These are phyloP conservation scores for Piprites chloris DNA, from an alignment of 2,113 vertebrate species.

Conservation along the genomic window DNA sequence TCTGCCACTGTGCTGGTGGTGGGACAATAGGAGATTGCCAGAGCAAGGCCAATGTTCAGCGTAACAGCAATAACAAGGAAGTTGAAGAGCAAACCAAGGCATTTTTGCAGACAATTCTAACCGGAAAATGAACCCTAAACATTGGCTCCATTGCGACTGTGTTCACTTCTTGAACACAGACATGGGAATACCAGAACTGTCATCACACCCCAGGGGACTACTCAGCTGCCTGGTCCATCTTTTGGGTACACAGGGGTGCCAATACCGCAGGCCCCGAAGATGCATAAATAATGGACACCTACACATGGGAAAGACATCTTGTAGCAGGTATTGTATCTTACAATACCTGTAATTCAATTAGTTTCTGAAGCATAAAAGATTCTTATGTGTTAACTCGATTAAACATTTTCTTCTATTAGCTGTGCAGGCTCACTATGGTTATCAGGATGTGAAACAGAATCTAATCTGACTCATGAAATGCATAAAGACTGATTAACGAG, in stretches of 20 bases:
- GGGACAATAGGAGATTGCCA: not conserved
- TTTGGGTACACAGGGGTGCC: not conserved
- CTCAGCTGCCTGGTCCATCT: not conserved
- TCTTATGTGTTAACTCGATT: not conserved
- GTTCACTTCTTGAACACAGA: not conserved
- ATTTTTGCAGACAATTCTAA: not conserved
- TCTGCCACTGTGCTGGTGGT: not conserved
- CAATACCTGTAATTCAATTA: not conserved
- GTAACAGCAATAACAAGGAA: not conserved
- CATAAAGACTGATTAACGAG: not conserved
- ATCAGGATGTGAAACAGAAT: not conserved
- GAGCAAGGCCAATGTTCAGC: not conserved
- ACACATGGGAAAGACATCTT: not conserved
- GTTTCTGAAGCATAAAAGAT: not conserved
- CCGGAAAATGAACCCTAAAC: not conserved
- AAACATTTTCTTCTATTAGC: not conserved
- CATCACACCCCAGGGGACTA: fast-evolving
- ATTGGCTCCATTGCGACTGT: not conserved
- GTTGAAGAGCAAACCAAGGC: not conserved
- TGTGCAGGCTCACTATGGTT: not conserved
- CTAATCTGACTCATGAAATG: not conserved
- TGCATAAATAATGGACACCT: not conserved
- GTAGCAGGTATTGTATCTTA: too few species aligned
- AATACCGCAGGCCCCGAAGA: not conserved
- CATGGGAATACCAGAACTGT: not conserved